Evolutionary conservation across 2,888 invertebrate genomes (phyloP).

Genomic region (Ceramica pisi): DNA sequence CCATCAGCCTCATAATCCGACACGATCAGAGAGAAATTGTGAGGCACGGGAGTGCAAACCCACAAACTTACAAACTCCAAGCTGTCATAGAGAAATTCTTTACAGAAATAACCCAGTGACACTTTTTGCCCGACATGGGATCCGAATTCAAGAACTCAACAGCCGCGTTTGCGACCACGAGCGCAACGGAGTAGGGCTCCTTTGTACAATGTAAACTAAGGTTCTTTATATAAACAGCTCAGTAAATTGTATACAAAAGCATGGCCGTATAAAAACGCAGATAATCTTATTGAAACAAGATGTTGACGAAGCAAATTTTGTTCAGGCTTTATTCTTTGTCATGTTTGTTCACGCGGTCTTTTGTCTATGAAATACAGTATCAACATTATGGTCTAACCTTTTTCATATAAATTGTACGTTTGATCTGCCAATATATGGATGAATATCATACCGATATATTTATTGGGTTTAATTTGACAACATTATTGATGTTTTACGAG

Average conservation of each 20-base stretch:
- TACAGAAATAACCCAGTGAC: too few relatives aligned
- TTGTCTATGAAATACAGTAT: slow-evolving; percentile 20
- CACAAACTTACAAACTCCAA: too few relatives aligned
- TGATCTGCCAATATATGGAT: slow-evolving; percentile 17
- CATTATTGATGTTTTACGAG: background rate
- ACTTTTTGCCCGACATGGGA: too few relatives aligned
- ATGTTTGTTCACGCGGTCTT: slow-evolving; percentile 16
- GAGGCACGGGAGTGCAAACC: too few relatives aligned
- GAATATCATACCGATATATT: background rate
- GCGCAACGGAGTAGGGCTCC: slow-evolving; percentile 3
- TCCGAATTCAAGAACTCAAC: too few relatives aligned
- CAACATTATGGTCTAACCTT: slow-evolving; percentile 29
- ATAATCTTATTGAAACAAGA: slow-evolving; percentile 70
- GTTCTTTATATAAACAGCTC: slow-evolving; percentile 61
- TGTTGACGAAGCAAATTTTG: slow-evolving; percentile 61
- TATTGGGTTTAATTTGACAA: background rate
- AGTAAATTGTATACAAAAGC: slow-evolving; percentile 68
- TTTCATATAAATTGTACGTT: slow-evolving; percentile 20
- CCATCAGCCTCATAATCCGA: too few relatives aligned
- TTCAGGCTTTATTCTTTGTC: slow-evolving; percentile 53
- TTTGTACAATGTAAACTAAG: slow-evolving; percentile 56
- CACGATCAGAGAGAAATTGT: too few relatives aligned
- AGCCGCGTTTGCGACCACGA: too few relatives aligned
- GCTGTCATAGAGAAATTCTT: too few relatives aligned
- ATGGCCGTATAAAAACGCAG: slow-evolving; percentile 64